Conservation (phyloP, 2,113 vertebrate species). For the Gallinago jamesoni region DNA sequence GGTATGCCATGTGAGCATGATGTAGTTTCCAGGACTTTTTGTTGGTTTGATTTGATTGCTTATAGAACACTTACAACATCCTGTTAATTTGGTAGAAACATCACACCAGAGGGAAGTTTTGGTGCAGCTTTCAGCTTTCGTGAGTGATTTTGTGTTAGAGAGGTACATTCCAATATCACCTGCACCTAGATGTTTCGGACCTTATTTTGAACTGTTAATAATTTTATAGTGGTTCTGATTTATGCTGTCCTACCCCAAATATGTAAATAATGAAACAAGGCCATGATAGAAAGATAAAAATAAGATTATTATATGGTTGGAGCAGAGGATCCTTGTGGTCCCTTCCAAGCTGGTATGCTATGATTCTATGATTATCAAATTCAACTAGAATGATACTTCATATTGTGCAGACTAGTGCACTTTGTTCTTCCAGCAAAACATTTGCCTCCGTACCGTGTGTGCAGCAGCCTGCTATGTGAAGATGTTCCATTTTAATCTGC, state of each 20-base stretch:
- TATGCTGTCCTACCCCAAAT: background rate
- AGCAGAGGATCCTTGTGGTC: background rate
- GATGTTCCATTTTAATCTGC: background rate
- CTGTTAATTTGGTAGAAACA: background rate
- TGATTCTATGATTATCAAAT: background rate
- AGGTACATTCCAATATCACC: background rate
- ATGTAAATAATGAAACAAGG: background rate
- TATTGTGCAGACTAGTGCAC: background rate
- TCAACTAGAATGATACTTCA: background rate
- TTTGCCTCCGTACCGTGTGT: rapidly evolving
- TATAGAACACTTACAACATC: background rate
- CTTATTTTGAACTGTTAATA: background rate
- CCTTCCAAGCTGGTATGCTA: background rate
- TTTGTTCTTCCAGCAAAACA: background rate
- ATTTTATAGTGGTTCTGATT: background rate
- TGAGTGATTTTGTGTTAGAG: background rate
- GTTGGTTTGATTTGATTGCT: background rate
- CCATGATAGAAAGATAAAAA: background rate
- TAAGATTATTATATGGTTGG: background rate
- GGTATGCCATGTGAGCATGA: background rate
- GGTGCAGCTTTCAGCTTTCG: background rate
- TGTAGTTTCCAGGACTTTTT: background rate
- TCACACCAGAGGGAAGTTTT: background rate
- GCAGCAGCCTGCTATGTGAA: background rate
- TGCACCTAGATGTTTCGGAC: background rate